Evolutionary conservation across 2,888 invertebrate species (phyloP).

Genomic region (Pecten maximus): DNA sequence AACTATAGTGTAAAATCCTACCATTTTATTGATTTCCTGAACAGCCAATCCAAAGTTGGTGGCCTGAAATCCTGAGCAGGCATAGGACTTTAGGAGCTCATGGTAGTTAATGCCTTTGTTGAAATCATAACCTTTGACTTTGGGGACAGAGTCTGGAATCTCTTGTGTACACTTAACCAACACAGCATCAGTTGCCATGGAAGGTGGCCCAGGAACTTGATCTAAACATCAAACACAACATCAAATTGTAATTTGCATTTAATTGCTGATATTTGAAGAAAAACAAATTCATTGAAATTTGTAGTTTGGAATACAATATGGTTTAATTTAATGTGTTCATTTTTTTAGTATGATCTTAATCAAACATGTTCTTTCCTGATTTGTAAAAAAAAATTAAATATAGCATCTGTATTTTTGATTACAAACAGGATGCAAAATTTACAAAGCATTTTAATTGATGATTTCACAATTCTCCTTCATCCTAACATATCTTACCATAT

Average conservation of each 20-base stretch:
- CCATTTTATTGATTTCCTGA: conserved; percentile 95
- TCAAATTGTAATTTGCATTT: not conserved
- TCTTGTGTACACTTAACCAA: conserved; percentile 88
- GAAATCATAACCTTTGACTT: conserved; percentile 92
- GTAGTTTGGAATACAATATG: too few species aligned
- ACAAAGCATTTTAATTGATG: too few species aligned
- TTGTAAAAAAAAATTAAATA: too few species aligned
- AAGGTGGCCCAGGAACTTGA: conserved; percentile 54
- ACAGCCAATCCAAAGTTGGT: conserved; percentile 96
- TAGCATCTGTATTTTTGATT: too few species aligned
- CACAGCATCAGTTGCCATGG: conserved; percentile 87
- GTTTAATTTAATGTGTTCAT: too few species aligned
- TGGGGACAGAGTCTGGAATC: conserved; percentile 86
- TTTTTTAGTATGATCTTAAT: too few species aligned
- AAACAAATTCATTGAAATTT: too few species aligned
- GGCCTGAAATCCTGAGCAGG: conserved; percentile 96
- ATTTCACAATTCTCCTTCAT: too few species aligned
- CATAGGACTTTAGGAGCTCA: conserved; percentile 90
- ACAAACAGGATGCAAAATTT: too few species aligned
- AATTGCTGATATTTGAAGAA: too few species aligned
- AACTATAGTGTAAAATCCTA: conserved; percentile 78
- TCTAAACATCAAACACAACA: not conserved
- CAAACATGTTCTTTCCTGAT: too few species aligned
- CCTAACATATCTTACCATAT: too few species aligned
- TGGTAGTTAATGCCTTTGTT: conserved; percentile 93